These are phyloP conservation scores for Ormyrus labotus DNA, from an alignment of 2,888 invertebrate genomes.

Conservation along the genomic window DNA sequence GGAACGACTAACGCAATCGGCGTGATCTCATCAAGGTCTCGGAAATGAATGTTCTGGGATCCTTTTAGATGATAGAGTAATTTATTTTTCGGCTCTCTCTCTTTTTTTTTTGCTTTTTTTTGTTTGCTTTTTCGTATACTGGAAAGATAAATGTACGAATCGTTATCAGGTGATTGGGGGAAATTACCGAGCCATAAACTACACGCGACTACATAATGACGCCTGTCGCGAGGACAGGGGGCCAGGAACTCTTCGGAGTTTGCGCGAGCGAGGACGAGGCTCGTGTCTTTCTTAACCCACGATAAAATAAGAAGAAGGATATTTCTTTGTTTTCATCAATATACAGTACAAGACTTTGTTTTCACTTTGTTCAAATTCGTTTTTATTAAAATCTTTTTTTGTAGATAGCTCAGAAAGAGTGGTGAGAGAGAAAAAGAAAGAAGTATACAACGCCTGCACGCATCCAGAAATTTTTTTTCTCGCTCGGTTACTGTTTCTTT, in stretches of 20 bases:
- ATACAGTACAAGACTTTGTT: constrained; percentile 27
- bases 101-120: constrained; percentile 10
- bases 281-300: constrained; percentile 50
- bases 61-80: constrained; percentile 48
- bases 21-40: constrained; percentile 55
- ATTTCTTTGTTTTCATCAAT: not conserved
- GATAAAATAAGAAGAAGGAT: constrained; percentile 4
- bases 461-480: constrained; percentile 45
- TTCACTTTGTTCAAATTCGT: constrained; percentile 6
- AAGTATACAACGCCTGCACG: constrained; percentile 60
- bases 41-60: constrained; percentile 48
- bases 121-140: constrained; percentile 35
- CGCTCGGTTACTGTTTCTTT: constrained; percentile 35
- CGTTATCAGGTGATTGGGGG: constrained; percentile 55
- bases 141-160: constrained; percentile 52
- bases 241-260: constrained; percentile 69
- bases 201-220: constrained; percentile 64
- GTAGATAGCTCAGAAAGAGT: constrained; percentile 34
- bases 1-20: constrained; percentile 23
- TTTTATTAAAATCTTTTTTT: constrained; percentile 17
- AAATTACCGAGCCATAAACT: constrained; percentile 56
- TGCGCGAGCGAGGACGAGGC: constrained; percentile 67
- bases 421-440: constrained; percentile 44
- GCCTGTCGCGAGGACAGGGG: constrained; percentile 65
- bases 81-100: constrained; percentile 30